A percentile compares a stretch with the other conserved stretches of the same genome.
Evolutionary conservation across 1,140 invertebrate genomes (phyloP).

Genomic region (Harlomillsia oculata): DNA sequence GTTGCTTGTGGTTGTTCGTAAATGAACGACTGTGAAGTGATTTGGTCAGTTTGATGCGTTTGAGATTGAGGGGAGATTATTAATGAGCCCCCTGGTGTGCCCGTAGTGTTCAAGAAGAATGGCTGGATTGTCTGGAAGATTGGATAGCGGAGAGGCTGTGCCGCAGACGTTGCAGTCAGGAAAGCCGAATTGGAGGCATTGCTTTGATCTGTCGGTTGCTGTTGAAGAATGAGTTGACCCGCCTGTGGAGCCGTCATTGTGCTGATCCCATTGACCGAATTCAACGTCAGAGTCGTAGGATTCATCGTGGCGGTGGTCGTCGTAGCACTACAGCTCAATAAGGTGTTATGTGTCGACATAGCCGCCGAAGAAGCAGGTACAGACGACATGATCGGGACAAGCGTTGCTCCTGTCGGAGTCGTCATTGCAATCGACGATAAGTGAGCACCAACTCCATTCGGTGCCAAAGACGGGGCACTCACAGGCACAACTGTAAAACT

Average conservation of each 20-base stretch:
- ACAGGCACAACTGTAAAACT: neutral
- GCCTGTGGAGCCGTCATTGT: neutral
- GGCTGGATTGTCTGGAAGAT: slow-evolving; percentile 35
- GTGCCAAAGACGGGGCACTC: too few species aligned
- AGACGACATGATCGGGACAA: slow-evolving; percentile 2
- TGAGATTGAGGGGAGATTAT: slow-evolving; percentile 25
- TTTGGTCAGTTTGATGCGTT: neutral
- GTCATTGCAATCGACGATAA: too few species aligned
- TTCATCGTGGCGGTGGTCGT: slow-evolving; percentile 6
- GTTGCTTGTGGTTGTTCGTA: slow-evolving; percentile 20
- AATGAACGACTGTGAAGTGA: slow-evolving; percentile 26
- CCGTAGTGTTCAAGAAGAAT: slow-evolving; percentile 30
- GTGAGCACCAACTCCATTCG: too few species aligned
- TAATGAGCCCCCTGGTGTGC: slow-evolving; percentile 16
- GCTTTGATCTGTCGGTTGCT: slow-evolving; percentile 1
- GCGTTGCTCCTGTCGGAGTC: neutral
- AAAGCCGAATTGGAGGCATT: slow-evolving; percentile 18
- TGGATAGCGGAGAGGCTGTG: slow-evolving; percentile 24
- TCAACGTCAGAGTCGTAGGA: neutral
- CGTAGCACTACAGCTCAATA: slow-evolving; percentile 4
- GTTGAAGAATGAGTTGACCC: slow-evolving; percentile 7
- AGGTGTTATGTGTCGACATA: neutral
- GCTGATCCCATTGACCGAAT: neutral
- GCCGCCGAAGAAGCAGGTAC: slow-evolving; percentile 3
- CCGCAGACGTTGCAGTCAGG: slow-evolving; percentile 7